A percentile compares a stretch with the other conserved stretches of the same genome.
phyloP scores from a whole-genome alignment of 1,140 invertebrate genomes.

The Magallana angulata region DNA sequence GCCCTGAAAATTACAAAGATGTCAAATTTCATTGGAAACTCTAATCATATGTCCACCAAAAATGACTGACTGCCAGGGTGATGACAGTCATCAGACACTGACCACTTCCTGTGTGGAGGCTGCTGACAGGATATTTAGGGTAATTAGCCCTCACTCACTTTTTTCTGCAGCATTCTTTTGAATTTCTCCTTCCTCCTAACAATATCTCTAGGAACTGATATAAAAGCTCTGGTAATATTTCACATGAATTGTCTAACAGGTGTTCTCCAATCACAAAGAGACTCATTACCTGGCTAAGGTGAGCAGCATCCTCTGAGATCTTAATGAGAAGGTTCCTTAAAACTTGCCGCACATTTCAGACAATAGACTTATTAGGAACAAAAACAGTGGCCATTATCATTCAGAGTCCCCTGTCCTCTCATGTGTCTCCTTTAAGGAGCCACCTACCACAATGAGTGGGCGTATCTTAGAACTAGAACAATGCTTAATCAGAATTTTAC shows the following conservation, averaged over 20 bases:
- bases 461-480: no score
- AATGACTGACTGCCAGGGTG: no score
- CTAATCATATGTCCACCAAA: no score
- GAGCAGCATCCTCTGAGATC: not conserved
- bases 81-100: no score
- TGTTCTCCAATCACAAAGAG: not conserved
- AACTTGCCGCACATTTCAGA: not conserved
- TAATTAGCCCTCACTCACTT: not conserved
- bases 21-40: no score
- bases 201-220: not conserved
- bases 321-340: constrained; percentile 11
- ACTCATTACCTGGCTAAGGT: not conserved
- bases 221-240: not conserved
- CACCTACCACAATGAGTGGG: no score
- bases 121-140: not conserved
- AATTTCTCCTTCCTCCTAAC: not conserved
- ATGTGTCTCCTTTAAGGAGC: not conserved
- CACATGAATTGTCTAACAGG: not conserved
- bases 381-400: not conserved
- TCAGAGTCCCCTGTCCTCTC: not conserved
- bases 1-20: no score
- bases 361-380: not conserved
- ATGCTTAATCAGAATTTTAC: no score
- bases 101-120: no score
- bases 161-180: not conserved